phyloP scores from a whole-genome alignment of 1,140 invertebrate genomes.

The Tetramorium parvispinum region DNA sequence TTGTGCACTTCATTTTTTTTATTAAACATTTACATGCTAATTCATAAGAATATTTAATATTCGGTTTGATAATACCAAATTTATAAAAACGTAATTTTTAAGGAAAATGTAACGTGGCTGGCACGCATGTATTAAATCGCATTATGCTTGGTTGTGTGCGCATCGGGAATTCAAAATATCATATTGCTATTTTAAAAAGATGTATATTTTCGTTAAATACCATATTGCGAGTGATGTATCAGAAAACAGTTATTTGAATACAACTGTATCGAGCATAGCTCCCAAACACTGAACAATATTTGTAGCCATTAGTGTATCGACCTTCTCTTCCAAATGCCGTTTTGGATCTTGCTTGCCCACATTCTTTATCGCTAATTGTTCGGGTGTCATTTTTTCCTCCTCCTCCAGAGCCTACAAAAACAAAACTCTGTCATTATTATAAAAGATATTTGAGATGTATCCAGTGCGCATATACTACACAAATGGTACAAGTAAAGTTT shows the following conservation, averaged over 20 bases:
- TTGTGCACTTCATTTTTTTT: not conserved
- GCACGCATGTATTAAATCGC: not conserved
- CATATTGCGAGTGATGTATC: conserved; percentile 69
- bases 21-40: conserved; percentile 10
- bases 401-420: conserved; percentile 95
- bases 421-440: not conserved
- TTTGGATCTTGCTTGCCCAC: conserved; percentile 99
- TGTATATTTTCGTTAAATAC: conserved; percentile 78
- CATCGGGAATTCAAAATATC: conserved; percentile 38
- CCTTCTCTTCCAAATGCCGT: conserved; percentile 99
- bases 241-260: conserved; percentile 92
- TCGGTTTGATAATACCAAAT: not conserved
- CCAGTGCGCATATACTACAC: not conserved
- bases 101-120: not conserved
- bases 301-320: conserved; percentile 98
- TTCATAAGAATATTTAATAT: conserved; percentile 1
- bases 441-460: not conserved
- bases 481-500: not conserved
- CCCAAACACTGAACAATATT: conserved; percentile 99
- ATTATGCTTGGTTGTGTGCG: not conserved
- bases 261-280: conserved; percentile 99
- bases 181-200: conserved; percentile 71
- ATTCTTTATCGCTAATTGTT: conserved; percentile 99
- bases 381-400: conserved; percentile 99
- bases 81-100: conserved; percentile 13